These are phyloP conservation scores for Menura novaehollandiae DNA, from an alignment of 2,113 vertebrate genomes.

Conservation along the genomic window DNA sequence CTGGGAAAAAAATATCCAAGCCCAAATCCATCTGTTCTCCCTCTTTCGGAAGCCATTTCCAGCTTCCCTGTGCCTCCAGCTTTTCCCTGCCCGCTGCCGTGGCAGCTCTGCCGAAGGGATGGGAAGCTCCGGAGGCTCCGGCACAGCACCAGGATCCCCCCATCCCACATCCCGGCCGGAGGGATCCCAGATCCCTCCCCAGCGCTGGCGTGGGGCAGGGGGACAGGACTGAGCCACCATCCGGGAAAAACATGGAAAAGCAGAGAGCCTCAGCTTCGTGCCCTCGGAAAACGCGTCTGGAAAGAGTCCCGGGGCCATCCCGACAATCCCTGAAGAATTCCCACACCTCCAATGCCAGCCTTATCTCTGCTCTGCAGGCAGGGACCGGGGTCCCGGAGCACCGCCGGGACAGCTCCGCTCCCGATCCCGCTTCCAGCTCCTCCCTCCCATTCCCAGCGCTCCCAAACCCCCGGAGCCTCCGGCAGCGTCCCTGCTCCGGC, in stretches of 20 bases:
- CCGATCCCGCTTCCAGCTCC: fast-evolving
- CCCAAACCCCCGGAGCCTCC: fast-evolving
- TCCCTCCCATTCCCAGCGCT: not conserved
- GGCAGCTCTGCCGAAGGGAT: not conserved
- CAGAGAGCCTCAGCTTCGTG: not conserved
- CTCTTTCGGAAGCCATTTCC: not conserved
- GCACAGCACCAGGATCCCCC: not conserved
- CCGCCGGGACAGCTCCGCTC: fast-evolving
- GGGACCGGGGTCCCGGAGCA: not conserved
- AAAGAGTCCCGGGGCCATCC: not conserved
- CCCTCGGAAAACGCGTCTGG: fast-evolving
- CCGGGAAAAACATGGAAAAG: not conserved
- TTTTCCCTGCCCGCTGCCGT: not conserved
- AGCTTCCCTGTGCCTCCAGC: not conserved
- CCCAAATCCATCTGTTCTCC: not conserved
- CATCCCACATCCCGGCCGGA: fast-evolving
- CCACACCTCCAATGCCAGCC: fast-evolving
- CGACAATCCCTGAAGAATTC: not conserved
- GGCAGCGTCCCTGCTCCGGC: fast-evolving
- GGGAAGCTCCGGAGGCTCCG: fast-evolving
- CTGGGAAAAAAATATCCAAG: not conserved
- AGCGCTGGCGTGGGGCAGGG: fast-evolving
- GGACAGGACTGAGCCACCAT: fast-evolving
- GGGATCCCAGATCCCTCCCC: fast-evolving
- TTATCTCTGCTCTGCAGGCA: fast-evolving